Base-by-base conservation (phyloP, 1,140 invertebrate species). In the Charaxes varanes region DNA sequence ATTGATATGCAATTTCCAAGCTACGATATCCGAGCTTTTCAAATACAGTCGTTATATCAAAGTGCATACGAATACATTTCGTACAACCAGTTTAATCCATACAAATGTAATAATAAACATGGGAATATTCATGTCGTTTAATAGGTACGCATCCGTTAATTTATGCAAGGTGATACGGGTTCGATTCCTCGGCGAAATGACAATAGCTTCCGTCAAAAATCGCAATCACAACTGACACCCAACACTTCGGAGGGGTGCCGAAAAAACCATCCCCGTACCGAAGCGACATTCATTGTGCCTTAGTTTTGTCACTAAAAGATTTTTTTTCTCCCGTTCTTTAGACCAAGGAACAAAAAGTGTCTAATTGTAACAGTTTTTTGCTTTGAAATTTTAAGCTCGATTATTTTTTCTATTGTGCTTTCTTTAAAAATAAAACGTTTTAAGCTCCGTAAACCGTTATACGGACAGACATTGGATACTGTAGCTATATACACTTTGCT, bases 361-460 rank as follows among this genome's bases (percentile, higher is more conserved):
- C 72, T 83, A 80, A 83, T 83, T 83, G 78, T 83, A 73, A 79
- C 78, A 83, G 68, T 80, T 80, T 72, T 73, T 80, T 72, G 53
- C 51, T 43, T 30, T 41, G 33, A 68, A 67, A 82, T 80, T 82
- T 78, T 72, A 77, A 71, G 71, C 59, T 77, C 71, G 69, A 80
- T 74, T 78, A 78, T 80, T 76, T 74, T 73, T 74, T 57, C 60
- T 52, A 53, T 74, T 64, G 54, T 62, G 15, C 19, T 46, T 50
- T 34, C n/a, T 41, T 53, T 38, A 52, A 56, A 61, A 61, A 41
- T 49, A 53, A 55, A 62, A 41, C 50, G 49, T 40, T 62, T 55
- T 56, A 48, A 60, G 44, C 52, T 57, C 52, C 46, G 47, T 56
- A 46, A 41, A 64, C 60, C 58, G 64, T 70, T 69, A 60, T 35